Base-by-base conservation (phyloP, 2,113 vertebrate genomes). In the Bos javanicus region DNA sequence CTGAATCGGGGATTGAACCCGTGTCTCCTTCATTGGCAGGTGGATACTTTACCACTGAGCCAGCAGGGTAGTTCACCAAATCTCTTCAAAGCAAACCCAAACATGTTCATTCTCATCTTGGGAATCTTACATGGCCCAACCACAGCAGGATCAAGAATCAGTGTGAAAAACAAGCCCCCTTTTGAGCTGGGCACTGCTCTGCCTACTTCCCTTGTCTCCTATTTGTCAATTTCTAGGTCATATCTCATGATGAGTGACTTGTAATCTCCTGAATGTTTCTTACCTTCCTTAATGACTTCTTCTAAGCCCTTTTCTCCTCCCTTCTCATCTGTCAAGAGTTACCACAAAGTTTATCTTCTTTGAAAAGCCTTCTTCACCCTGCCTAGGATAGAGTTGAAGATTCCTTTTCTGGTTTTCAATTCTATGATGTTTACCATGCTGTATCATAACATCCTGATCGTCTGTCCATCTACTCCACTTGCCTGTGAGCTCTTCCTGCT, bases 361-460 rank as follows among this genome's bases (percentile, higher is more conserved):
- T 6, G 60, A 10, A 60, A 62, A 64, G 4, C 13, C n/a, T 62
- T 88, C 9, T 83, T 21, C 82, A 13, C 54, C 7, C 5, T 3
- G 26, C 13, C 5, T 0, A 7, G 48, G 46, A 13, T 28, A 46
- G 36, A 33, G 1, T 7, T 28, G 5, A 62, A 64, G 57, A 59
- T 21, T 46, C 3, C 0, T 43, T 36, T 56, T 46, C 81, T 74
- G 48, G 7, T 7, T 26, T 71, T 28, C 30, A 54, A 3, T 57
- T 2, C 13, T 71, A 0, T 15, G 8, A 6, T 2, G 0, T 16
- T 62, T 17, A 26, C 28, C 13, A 9, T 2, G 21, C 64, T 19
- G 0, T 7, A 26, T 17, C 21, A 2, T 19, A 50, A 46, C 2
- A 3, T 2, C 19, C 57, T 50, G 4, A 8, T 23, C 2, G 0